Evolutionary conservation across 2,113 vertebrate species (phyloP).

Genomic region (Danio rerio): DNA sequence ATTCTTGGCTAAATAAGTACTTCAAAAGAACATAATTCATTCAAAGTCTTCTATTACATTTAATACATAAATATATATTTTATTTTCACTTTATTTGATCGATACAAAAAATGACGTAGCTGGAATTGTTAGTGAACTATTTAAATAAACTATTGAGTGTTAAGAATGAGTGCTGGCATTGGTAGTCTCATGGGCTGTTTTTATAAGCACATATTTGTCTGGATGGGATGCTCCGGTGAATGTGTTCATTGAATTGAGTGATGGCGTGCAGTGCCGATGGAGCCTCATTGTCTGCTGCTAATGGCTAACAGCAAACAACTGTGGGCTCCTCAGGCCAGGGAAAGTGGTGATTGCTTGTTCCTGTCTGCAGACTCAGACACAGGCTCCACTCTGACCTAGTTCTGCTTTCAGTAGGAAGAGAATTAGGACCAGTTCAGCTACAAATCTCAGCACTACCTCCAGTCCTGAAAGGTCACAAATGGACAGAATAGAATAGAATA

Average conservation of each 20-base stretch:
- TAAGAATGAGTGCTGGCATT: background rate
- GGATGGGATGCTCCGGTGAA: constrained; percentile 22
- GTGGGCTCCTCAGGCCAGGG: constrained; percentile 25
- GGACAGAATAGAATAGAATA: background rate
- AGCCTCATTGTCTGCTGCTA: constrained; percentile 44
- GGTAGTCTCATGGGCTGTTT: background rate
- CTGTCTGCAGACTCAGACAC: constrained; percentile 44
- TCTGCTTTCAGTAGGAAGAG: constrained; percentile 38
- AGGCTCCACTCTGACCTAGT: constrained; percentile 53
- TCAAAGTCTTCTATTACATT: too few species aligned
- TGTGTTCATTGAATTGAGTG: constrained; percentile 33
- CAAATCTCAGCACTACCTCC: constrained; percentile 11
- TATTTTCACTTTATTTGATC: too few species aligned
- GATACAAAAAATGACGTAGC: background rate
- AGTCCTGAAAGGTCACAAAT: background rate
- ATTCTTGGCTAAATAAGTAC: too few species aligned
- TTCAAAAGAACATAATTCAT: too few species aligned
- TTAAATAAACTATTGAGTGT: background rate
- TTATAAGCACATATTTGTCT: constrained; percentile 27
- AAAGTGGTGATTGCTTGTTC: constrained; percentile 26
- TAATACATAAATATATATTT: too few species aligned
- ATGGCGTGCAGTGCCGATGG: constrained; percentile 21
- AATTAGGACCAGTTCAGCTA: constrained; percentile 34
- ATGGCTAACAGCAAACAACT: constrained; percentile 25
- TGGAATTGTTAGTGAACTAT: background rate